These are phyloP conservation scores for Meles meles DNA, from an alignment of 2,113 vertebrate species.

Conservation along the genomic window DNA sequence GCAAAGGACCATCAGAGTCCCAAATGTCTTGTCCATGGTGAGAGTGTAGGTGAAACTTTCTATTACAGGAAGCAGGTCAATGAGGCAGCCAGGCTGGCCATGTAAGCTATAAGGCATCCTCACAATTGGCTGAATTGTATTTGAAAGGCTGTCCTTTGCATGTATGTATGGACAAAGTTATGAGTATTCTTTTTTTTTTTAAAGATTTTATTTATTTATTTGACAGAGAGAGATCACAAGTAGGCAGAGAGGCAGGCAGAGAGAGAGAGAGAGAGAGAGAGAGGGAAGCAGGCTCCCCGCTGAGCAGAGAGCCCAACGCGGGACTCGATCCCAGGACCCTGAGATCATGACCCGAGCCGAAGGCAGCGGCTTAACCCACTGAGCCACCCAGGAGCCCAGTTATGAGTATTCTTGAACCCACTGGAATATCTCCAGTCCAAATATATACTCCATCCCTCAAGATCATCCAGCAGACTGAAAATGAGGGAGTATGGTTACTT, in stretches of 20 bases:
- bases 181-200: neutral
- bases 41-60: neutral
- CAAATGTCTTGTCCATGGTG: neutral
- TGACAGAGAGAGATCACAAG: too few species aligned
- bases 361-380: too few species aligned
- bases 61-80: neutral
- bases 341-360: too few species aligned
- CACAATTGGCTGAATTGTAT: neutral
- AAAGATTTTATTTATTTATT: too few species aligned
- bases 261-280: too few species aligned
- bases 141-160: neutral
- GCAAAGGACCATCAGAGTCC: neutral
- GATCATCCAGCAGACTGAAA: neutral
- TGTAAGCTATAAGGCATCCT: neutral
- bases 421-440: neutral
- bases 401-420: neutral
- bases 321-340: too few species aligned
- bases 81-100: neutral
- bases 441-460: neutral
- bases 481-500: neutral
- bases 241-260: too few species aligned
- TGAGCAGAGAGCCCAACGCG: too few species aligned
- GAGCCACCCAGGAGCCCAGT: too few species aligned
- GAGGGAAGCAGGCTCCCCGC: too few species aligned
- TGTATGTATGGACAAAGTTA: neutral